Percentiles rank a stretch among this genome's conserved stretches.
These are phyloP conservation scores for Dicrurus megarhynchus DNA, from an alignment of 2,113 vertebrate genomes.

Conservation along the genomic window DNA sequence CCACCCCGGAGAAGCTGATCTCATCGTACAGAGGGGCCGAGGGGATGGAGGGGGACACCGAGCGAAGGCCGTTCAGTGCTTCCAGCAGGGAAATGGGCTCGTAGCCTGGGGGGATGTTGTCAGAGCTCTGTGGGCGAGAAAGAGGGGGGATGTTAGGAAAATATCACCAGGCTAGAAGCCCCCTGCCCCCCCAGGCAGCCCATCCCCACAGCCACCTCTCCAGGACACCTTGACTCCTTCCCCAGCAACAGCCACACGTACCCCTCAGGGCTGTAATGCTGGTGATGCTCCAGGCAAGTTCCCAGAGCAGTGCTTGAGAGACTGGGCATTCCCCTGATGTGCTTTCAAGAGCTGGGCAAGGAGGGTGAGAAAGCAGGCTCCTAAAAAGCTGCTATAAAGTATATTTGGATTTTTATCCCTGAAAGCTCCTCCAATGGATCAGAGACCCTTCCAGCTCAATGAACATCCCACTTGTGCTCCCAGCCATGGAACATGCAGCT, in stretches of 20 bases:
- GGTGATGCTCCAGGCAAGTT: not conserved
- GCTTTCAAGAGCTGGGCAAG: not conserved
- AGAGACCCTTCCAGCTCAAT: not conserved
- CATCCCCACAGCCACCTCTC: not conserved
- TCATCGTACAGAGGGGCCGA: slow-evolving; percentile 93
- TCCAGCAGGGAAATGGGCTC: slow-evolving; percentile 96
- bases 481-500: not conserved
- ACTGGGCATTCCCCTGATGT: not conserved
- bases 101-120: slow-evolving; percentile 92
- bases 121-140: slow-evolving; percentile 76
- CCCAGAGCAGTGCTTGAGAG: not conserved
- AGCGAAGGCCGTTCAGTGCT: slow-evolving; percentile 89
- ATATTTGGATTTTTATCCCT: accelerated
- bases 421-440: not conserved
- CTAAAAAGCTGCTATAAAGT: not conserved
- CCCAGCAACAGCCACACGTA: not conserved
- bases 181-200: not conserved
- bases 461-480: not conserved
- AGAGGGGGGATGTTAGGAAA: not conserved
- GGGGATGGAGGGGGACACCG: slow-evolving; percentile 83
- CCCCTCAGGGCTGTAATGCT: not conserved
- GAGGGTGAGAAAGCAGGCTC: not conserved
- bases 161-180: not conserved
- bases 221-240: not conserved
- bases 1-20: slow-evolving; percentile 86